Evolutionary conservation across 2,888 invertebrate genomes (phyloP), one percentile per base, ranked within the genome.

Genomic region (Melanostoma mellinum): DNA sequence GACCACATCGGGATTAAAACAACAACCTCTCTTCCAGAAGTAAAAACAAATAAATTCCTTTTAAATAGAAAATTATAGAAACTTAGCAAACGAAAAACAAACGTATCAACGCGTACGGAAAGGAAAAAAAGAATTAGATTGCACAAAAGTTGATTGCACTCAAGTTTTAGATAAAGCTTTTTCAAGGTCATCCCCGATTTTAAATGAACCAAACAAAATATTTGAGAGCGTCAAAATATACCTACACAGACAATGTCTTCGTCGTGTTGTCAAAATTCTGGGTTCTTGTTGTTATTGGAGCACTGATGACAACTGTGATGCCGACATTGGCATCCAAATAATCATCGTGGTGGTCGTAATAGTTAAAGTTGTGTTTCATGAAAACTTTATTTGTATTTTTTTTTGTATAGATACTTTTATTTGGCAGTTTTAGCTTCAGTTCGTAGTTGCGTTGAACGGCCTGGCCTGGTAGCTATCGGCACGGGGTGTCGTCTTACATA

Each of bases 151-250:
- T 90, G 90, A 90, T 90, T 90, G 90, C 89, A 90, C 90, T 90
- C 90, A 87, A 89, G 88, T 89, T 89, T 90, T 90, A 89, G 90
- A 90, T 90, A 90, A 89, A 90, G 90, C 89, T 89, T 90, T 90
- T 90, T 90, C 90, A 90, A 90, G 90, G 90, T 90, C 90, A 89
- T 88, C 87, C 87, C 88, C 87, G 88, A 89, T 89, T 86, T 87
- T 87, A 71, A 72, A 36, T 50, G 44, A 50, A 65, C 48, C 33
- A n/a, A 46, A 46, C 50, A 36, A 58, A 38, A 4, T 55, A 46
- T 56, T 50, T 50, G 63, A 65, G 58, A 80, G 65, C 76, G 65
- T 76, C 53, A 55, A 65, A 72, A 56, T 61, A 50, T 68, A 73
- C 50, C 36, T 20, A 30, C 52, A 9, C 6, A 61, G 33, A 48